Percentiles rank a stretch among this genome's conserved stretches.
Evolutionary conservation across 2,888 invertebrate species (phyloP).

Genomic region (Drosophila borborema): DNA sequence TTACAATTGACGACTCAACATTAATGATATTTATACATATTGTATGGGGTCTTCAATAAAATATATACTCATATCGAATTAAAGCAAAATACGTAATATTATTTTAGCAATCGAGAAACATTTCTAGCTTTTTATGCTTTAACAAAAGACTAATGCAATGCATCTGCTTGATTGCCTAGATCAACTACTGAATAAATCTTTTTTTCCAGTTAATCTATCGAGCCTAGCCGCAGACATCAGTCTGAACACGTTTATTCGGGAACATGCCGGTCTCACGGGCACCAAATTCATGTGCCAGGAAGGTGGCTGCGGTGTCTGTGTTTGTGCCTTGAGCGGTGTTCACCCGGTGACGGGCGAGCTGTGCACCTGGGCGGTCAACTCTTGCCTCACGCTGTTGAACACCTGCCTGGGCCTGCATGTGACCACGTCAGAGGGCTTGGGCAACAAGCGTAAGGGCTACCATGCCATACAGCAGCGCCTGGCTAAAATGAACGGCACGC

Average conservation of each 20-base stretch:
- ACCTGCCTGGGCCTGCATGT: slow-evolving; percentile 89
- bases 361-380: slow-evolving; percentile 87
- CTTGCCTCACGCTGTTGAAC: slow-evolving; percentile 89
- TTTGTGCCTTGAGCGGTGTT: slow-evolving; percentile 84
- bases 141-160: too few relatives aligned
- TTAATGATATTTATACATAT: too few relatives aligned
- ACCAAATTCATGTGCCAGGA: slow-evolving; percentile 90
- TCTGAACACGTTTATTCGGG: slow-evolving; percentile 88
- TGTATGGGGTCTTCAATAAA: too few relatives aligned
- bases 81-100: too few relatives aligned
- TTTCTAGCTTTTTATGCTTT: too few relatives aligned
- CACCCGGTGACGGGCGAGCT: slow-evolving; percentile 85
- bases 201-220: slow-evolving; percentile 73
- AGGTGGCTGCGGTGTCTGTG: slow-evolving; percentile 89
- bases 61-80: too few relatives aligned
- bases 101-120: too few relatives aligned
- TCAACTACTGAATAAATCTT: background rate
- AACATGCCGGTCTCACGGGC: slow-evolving; percentile 87
- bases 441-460: slow-evolving; percentile 88
- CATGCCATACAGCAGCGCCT: slow-evolving; percentile 89
- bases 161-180: too few relatives aligned
- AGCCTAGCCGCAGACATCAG: slow-evolving; percentile 85
- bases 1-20: too few relatives aligned
- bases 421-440: slow-evolving; percentile 90
- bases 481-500: slow-evolving; percentile 89